A percentile compares a stretch with the other conserved stretches of the same genome.
Conservation (phyloP, 2,113 vertebrate species). For the Butastur rufipennis region DNA sequence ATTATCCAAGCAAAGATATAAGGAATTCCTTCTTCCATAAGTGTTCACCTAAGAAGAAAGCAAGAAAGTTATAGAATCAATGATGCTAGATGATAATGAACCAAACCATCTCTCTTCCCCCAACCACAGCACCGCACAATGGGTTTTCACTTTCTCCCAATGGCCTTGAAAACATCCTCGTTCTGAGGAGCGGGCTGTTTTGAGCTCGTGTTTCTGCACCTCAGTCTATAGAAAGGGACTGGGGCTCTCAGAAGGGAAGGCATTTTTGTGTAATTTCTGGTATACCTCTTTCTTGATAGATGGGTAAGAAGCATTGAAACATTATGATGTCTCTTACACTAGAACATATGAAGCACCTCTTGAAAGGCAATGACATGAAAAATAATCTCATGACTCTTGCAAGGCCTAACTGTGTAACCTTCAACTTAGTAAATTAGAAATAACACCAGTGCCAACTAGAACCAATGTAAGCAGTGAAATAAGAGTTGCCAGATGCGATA, state of each 20-base stretch:
- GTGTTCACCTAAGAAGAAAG: not conserved
- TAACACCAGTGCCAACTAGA: too few relatives aligned
- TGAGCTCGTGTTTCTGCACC: not conserved
- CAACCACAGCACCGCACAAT: not conserved
- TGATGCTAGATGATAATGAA: not conserved
- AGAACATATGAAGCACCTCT: not conserved
- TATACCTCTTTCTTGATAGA: not conserved
- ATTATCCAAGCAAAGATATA: not conserved
- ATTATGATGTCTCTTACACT: not conserved
- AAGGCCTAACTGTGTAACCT: not conserved
- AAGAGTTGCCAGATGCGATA: not conserved
- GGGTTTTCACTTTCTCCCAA: constrained; percentile 24
- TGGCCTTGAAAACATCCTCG: not conserved
- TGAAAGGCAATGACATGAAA: not conserved
- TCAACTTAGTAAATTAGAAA: not conserved
- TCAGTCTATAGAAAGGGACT: not conserved
- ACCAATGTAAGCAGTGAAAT: not conserved
- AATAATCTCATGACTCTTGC: not conserved
- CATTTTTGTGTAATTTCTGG: not conserved
- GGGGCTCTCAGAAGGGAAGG: not conserved
- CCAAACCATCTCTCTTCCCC: not conserved
- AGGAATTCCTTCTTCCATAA: not conserved
- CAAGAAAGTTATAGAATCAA: not conserved
- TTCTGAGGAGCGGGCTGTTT: not conserved
- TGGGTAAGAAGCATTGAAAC: not conserved